phyloP scores from a whole-genome alignment of 2,888 invertebrate genomes.

The Alentia gelatinosa region DNA sequence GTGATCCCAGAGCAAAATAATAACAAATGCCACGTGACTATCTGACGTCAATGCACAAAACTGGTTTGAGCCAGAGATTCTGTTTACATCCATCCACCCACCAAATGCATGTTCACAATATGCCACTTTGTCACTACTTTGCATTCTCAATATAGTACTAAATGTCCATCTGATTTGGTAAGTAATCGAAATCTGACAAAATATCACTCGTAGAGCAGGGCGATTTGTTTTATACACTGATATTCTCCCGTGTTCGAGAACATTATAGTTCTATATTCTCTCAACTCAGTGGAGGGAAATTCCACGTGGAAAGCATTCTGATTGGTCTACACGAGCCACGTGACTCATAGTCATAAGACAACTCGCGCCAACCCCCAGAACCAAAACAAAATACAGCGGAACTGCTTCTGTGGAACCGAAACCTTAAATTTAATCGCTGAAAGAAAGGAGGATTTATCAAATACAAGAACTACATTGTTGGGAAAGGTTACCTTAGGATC shows the following conservation, averaged over 20 bases:
- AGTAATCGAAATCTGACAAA: background rate
- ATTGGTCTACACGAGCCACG: background rate
- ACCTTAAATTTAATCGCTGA: background rate
- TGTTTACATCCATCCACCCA: constrained; percentile 21
- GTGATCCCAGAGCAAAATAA: constrained; percentile 37
- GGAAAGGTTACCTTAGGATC: background rate
- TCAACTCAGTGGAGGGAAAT: constrained; percentile 13
- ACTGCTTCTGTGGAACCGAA: background rate
- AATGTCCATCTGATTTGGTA: background rate
- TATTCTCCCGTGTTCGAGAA: constrained; percentile 4
- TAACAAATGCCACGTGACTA: constrained; percentile 51
- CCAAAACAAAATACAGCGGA: constrained; percentile 49
- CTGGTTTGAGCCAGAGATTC: constrained; percentile 14
- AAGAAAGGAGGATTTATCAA: background rate
- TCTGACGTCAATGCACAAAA: constrained; percentile 52
- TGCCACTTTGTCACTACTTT: background rate
- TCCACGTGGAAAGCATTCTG: constrained; percentile 25
- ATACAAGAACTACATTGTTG: background rate
- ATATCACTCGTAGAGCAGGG: no score
- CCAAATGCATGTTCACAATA: background rate
- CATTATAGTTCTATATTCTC: constrained; percentile 8
- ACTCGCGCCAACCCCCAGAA: constrained; percentile 45
- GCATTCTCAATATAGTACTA: background rate
- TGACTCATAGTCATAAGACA: constrained; percentile 43
- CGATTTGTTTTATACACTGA: background rate